phyloP scores from a whole-genome alignment of 2,888 invertebrate genomes.

The Ophioninae sp. region DNA sequence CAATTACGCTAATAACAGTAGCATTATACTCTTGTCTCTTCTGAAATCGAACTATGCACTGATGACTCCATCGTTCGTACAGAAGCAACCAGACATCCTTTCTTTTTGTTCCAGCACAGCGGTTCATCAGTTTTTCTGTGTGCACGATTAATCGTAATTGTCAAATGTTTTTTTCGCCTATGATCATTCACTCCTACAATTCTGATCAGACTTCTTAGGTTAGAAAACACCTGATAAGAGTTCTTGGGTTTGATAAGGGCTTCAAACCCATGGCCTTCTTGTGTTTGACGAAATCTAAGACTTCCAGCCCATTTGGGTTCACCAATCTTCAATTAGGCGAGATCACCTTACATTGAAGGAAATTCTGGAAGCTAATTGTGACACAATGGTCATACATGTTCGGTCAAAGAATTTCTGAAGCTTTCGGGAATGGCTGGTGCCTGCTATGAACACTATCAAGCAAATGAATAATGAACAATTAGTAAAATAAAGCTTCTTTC shows the following conservation, averaged over 20 bases:
- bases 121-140: not conserved
- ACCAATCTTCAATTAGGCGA: not conserved
- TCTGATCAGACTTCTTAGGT: not conserved
- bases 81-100: not conserved
- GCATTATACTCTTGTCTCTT: not conserved
- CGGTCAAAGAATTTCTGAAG: constrained; percentile 25
- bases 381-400: constrained; percentile 15
- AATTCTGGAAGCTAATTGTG: constrained; percentile 41
- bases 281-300: too few relatives aligned
- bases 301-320: too few relatives aligned
- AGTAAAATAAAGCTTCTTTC: not conserved
- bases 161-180: too few relatives aligned
- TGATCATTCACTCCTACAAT: not conserved
- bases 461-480: not conserved
- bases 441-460: not conserved
- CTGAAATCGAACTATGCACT: not conserved
- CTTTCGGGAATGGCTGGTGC: constrained; percentile 22
- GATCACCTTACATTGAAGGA: not conserved
- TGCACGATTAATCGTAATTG: too few relatives aligned
- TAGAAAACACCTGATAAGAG: too few relatives aligned
- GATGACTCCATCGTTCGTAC: not conserved
- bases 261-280: too few relatives aligned
- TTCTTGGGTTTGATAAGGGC: too few relatives aligned
- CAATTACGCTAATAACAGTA: not conserved
- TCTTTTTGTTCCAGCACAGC: not conserved